These are phyloP conservation scores for Schizaphis graminum DNA, from an alignment of 2,888 invertebrate genomes.

Conservation along the genomic window DNA sequence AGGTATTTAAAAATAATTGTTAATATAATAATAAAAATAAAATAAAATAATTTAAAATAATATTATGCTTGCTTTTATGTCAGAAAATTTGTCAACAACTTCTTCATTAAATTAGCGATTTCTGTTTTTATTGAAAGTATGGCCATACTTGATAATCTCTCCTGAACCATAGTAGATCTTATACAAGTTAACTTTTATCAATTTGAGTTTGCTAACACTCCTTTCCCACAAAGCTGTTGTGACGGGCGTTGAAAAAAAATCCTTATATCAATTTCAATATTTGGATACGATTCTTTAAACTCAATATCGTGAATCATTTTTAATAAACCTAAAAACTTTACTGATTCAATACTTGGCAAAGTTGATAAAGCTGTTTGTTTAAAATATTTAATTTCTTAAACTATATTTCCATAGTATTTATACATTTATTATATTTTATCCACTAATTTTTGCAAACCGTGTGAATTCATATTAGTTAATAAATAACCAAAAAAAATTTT, in stretches of 20 bases:
- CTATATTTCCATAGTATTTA: too few species aligned
- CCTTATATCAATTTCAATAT: neutral
- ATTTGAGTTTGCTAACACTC: neutral
- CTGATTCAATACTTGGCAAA: conserved; percentile 10
- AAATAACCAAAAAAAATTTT: too few species aligned
- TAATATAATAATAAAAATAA: too few species aligned
- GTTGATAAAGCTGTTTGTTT: conserved; percentile 15
- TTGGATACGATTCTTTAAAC: neutral
- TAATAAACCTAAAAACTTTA: neutral
- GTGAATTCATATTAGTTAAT: too few species aligned
- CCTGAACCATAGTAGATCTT: neutral
- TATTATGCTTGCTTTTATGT: neutral
- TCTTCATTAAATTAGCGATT: neutral
- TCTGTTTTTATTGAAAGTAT: neutral
- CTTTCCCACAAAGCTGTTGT: neutral
- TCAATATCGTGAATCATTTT: neutral
- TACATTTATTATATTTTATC: too few species aligned
- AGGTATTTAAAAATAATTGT: too few species aligned
- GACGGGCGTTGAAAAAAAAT: neutral
- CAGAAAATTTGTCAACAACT: neutral
- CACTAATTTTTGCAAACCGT: too few species aligned
- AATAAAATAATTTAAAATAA: too few species aligned
- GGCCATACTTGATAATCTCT: neutral
- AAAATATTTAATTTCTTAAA: neutral
- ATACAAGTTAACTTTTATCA: neutral